These are phyloP conservation scores for Scolopax mira DNA, from an alignment of 2,113 vertebrate species.

Conservation along the genomic window DNA sequence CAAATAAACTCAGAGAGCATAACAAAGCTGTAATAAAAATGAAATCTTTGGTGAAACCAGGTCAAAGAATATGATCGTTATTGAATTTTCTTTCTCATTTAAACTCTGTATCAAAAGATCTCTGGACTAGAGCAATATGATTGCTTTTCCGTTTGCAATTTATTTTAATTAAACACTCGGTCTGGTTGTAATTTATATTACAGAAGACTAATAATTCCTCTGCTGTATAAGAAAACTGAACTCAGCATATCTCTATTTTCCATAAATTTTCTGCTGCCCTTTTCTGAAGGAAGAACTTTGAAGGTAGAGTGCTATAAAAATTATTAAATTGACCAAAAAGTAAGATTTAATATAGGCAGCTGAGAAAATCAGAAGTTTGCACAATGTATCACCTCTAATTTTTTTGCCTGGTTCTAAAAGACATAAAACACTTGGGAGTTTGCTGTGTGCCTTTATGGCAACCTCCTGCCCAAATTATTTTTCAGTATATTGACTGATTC, in stretches of 20 bases:
- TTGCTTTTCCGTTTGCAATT: background rate
- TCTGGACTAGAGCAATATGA: background rate
- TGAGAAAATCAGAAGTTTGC: constrained; percentile 6
- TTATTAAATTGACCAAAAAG: background rate
- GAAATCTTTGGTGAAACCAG: constrained; percentile 18
- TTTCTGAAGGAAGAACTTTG: constrained; percentile 12
- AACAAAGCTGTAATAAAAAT: background rate
- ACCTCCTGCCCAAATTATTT: background rate
- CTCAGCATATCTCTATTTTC: constrained; percentile 37
- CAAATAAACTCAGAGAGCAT: background rate
- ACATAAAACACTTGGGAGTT: background rate
- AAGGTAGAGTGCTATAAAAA: constrained; percentile 14
- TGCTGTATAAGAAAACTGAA: constrained; percentile 11
- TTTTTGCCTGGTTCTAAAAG: background rate
- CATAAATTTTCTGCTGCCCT: constrained; percentile 41
- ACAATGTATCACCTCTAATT: background rate
- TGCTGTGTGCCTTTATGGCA: background rate
- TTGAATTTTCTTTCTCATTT: constrained; percentile 26
- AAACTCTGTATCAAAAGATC: background rate
- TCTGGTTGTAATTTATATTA: constrained; percentile 38
- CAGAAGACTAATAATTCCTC: constrained; percentile 26
- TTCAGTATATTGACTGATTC: background rate
- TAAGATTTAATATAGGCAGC: background rate
- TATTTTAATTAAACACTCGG: constrained; percentile 23
- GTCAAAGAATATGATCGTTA: constrained; percentile 21